A percentile compares a stretch with the other conserved stretches of the same genome.
phyloP scores from a whole-genome alignment of 2,888 invertebrate genomes.

The Eurytoma californica region DNA sequence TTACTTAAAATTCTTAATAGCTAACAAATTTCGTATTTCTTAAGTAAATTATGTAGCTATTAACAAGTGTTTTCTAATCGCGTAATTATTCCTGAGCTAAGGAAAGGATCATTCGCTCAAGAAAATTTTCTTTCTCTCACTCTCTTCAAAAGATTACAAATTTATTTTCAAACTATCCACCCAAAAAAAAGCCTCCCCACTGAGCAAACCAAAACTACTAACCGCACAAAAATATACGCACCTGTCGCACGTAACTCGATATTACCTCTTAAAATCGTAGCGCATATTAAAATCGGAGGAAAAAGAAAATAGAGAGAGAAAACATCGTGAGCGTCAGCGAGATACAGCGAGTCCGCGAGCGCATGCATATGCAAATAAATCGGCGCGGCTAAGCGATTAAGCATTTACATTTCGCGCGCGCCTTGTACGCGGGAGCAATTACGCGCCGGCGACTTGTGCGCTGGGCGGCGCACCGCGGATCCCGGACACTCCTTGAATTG shows the following conservation, averaged over 20 bases:
- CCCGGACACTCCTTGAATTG: conserved; percentile 7
- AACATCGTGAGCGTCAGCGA: background rate
- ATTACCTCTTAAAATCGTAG: too few relatives aligned
- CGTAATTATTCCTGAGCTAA: too few relatives aligned
- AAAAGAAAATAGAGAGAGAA: background rate
- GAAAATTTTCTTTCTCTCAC: background rate
- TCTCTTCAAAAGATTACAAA: background rate
- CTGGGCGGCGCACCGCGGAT: background rate
- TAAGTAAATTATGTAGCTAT: too few relatives aligned
- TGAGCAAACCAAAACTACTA: too few relatives aligned
- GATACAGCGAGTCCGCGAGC: background rate
- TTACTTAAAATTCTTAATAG: too few relatives aligned
- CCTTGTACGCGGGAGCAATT: conserved; percentile 7
- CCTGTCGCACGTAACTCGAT: too few relatives aligned
- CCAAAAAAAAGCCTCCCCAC: too few relatives aligned
- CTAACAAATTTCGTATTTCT: too few relatives aligned
- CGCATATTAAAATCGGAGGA: too few relatives aligned
- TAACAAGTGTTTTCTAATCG: too few relatives aligned
- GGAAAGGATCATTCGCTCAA: background rate
- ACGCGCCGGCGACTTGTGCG: background rate
- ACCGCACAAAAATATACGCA: too few relatives aligned
- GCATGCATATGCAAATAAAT: background rate
- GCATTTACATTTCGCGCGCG: conserved; percentile 17
- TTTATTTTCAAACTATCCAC: background rate
- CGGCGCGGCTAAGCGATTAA: conserved; percentile 12